Conservation (phyloP, 2,888 invertebrate species). For the Dione vanillae region DNA sequence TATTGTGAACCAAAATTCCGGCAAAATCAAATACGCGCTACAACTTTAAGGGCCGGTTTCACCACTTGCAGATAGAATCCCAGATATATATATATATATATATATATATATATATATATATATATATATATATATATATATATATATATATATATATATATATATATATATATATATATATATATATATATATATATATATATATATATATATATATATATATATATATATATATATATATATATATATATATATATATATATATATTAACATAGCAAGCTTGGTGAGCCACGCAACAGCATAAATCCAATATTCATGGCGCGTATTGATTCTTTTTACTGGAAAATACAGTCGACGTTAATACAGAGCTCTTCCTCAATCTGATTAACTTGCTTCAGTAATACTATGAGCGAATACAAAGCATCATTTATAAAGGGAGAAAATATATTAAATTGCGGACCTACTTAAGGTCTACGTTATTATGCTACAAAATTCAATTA, state of each 20-base stretch:
- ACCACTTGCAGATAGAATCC: too few species aligned
- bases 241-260: neutral
- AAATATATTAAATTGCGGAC: neutral
- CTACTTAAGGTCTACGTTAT: too few species aligned
- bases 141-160: neutral
- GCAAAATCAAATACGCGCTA: conserved; percentile 37
- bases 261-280: neutral
- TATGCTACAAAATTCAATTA: too few species aligned
- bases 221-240: neutral
- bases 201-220: too few species aligned
- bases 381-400: conserved; percentile 10
- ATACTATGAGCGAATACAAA: conserved; percentile 8
- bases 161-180: too few species aligned
- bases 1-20: conserved; percentile 27
- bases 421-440: neutral
- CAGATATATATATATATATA: neutral
- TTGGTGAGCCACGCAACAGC: conserved; percentile 10
- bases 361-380: conserved; percentile 15
- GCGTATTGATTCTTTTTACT: conserved; percentile 26
- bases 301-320: conserved; percentile 28
- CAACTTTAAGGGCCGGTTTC: conserved; percentile 13
- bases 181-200: neutral
- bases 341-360: conserved; percentile 13
- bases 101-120: neutral
- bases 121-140: neutral